Evolutionary conservation across 2,113 vertebrate species (phyloP).

Genomic region (Oncorhynchus gorbuscha): DNA sequence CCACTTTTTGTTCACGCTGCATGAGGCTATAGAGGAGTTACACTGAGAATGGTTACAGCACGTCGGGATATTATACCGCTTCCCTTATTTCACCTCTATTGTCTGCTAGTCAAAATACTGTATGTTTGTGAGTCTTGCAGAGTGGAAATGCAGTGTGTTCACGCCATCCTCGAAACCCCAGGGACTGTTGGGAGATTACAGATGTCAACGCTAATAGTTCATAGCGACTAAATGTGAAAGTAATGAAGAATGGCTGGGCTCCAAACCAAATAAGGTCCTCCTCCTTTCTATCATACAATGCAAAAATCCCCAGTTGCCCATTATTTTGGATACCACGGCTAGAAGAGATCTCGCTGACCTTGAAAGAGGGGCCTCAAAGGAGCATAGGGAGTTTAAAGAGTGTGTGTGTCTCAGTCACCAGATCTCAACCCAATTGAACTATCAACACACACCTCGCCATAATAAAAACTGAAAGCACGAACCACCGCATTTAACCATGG

Average conservation of each 20-base stretch:
- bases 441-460: not conserved
- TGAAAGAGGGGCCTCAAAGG: too few species aligned
- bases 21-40: not conserved
- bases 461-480: too few species aligned
- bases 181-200: slow-evolving; percentile 33
- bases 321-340: too few species aligned
- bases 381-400: too few species aligned
- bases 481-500: too few species aligned
- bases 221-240: slow-evolving; percentile 13
- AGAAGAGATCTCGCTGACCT: too few species aligned
- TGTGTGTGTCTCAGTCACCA: too few species aligned
- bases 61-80: slow-evolving; percentile 7
- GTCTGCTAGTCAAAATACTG: not conserved
- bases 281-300: not conserved
- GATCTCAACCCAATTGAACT: not conserved
- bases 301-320: too few species aligned
- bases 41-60: not conserved
- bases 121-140: not conserved
- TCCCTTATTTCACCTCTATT: slow-evolving; percentile 11
- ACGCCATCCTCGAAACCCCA: not conserved
- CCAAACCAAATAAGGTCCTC: not conserved
- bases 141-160: not conserved
- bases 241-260: not conserved
- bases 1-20: slow-evolving; percentile 11
- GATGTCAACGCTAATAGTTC: slow-evolving; percentile 27